A percentile compares a stretch with the other conserved stretches of the same genome.
phyloP scores from a whole-genome alignment of 64 coral and sea anemone genomes.

The Astreopora myriophthalma region DNA sequence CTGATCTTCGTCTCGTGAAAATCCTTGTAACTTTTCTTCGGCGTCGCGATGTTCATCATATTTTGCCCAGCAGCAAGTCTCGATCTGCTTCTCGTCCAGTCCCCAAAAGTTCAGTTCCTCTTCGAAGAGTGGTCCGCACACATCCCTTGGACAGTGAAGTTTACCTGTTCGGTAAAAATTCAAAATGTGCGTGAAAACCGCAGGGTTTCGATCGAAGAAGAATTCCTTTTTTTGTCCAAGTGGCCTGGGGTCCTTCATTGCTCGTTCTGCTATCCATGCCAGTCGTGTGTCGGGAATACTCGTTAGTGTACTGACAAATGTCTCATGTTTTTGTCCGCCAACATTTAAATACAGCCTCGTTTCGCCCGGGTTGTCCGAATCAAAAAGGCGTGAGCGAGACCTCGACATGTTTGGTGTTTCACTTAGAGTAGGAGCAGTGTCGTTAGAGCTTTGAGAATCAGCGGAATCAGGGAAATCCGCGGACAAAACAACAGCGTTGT shows the following conservation, averaged over 20 bases:
- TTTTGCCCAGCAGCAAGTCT: conserved; percentile 96
- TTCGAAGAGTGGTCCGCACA: conserved; percentile 92
- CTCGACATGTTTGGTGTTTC: conserved; percentile 66
- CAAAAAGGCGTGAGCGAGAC: conserved; percentile 84
- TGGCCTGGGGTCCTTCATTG: conserved; percentile 75
- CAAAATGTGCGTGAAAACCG: conserved; percentile 88
- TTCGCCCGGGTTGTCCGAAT: conserved; percentile 91
- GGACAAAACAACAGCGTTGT: not conserved
- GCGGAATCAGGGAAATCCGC: not conserved
- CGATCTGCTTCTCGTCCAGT: conserved; percentile 90
- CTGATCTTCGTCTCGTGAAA: conserved; percentile 77
- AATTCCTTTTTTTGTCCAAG: conserved; percentile 87
- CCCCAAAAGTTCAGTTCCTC: conserved; percentile 93
- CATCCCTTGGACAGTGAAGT: conserved; percentile 88
- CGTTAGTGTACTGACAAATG: conserved; percentile 87
- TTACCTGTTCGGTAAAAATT: conserved; percentile 94
- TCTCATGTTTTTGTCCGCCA: conserved; percentile 93
- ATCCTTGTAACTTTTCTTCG: conserved; percentile 89
- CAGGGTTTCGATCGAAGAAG: conserved; percentile 92
- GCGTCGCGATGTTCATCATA: conserved; percentile 95
- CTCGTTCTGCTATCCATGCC: conserved; percentile 86
- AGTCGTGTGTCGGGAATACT: conserved; percentile 86
- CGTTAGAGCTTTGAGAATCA: not conserved
- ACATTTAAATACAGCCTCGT: conserved; percentile 84
- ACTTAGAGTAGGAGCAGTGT: not conserved